Percentiles rank a stretch among this genome's conserved stretches.
Evolutionary conservation across 2,797 vertebrate genomes (phyloP).

Genomic region (Acanthornis magna): DNA sequence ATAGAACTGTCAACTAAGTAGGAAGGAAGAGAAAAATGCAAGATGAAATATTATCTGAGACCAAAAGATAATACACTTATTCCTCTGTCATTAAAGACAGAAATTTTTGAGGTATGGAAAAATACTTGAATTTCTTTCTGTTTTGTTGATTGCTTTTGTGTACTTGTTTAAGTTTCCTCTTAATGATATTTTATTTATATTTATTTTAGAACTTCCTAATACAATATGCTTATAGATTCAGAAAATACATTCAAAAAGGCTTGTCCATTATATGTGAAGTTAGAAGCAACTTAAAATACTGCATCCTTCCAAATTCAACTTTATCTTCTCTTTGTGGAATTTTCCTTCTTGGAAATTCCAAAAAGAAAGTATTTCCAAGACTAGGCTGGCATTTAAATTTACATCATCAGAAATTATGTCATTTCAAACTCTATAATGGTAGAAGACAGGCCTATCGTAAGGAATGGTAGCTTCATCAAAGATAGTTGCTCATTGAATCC

Average conservation of each 20-base stretch:
- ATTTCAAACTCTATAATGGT: background rate
- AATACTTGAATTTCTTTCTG: background rate
- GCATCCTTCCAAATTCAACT: background rate
- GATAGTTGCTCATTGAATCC: background rate
- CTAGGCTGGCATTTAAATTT: background rate
- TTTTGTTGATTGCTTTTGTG: background rate
- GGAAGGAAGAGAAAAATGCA: background rate
- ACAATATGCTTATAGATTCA: background rate
- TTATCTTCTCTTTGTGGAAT: background rate
- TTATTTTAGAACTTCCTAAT: background rate
- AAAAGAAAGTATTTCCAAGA: background rate
- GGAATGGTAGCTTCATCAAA: background rate
- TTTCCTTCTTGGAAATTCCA: background rate
- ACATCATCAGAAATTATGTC: accelerated
- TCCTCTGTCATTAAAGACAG: background rate
- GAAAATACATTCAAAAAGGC: background rate
- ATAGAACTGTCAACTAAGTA: background rate
- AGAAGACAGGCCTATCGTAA: background rate
- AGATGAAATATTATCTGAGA: background rate
- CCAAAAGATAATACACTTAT: background rate
- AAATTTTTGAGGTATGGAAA: background rate
- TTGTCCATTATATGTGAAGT: background rate
- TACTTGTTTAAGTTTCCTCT: background rate
- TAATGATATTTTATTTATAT: background rate
- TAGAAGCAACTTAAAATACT: background rate